Evolutionary conservation across 35 echinoderm and acorn worm genomes (phyloP).

Genomic region (Ptychodera flava): DNA sequence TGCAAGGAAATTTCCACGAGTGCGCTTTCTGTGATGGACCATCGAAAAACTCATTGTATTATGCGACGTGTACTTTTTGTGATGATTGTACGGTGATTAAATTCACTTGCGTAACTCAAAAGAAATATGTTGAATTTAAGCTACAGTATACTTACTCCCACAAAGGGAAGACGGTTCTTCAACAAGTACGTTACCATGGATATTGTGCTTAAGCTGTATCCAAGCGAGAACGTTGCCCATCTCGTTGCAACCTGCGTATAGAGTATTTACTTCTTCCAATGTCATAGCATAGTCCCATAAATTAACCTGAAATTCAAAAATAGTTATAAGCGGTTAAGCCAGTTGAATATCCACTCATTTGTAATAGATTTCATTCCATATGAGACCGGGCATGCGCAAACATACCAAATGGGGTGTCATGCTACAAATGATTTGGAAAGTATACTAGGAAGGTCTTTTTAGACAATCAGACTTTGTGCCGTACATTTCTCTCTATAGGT

Average conservation of each 20-base stretch:
- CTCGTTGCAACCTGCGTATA: slow-evolving; percentile 20
- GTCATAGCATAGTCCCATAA: slow-evolving; percentile 70
- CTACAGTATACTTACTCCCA: slow-evolving; percentile 19
- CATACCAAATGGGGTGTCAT: no score
- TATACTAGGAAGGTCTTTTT: background rate
- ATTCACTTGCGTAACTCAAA: no score
- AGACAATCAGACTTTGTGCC: background rate
- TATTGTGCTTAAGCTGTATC: slow-evolving; percentile 24
- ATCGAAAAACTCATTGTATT: background rate
- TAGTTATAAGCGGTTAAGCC: background rate
- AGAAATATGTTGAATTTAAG: background rate
- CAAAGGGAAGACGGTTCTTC: background rate
- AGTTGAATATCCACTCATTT: background rate
- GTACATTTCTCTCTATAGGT: background rate
- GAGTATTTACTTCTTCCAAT: background rate
- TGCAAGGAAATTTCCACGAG: background rate
- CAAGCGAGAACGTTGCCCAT: slow-evolving; percentile 51
- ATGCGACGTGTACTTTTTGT: background rate
- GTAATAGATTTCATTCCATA: background rate
- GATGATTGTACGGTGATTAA: background rate
- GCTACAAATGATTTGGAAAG: no score
- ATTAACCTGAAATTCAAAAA: slow-evolving; percentile 39
- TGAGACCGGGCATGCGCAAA: background rate
- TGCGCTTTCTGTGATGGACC: background rate
- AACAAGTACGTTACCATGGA: slow-evolving; percentile 17